Conservation (phyloP, 2,113 vertebrate species). For the Gorsachius goisagi region DNA sequence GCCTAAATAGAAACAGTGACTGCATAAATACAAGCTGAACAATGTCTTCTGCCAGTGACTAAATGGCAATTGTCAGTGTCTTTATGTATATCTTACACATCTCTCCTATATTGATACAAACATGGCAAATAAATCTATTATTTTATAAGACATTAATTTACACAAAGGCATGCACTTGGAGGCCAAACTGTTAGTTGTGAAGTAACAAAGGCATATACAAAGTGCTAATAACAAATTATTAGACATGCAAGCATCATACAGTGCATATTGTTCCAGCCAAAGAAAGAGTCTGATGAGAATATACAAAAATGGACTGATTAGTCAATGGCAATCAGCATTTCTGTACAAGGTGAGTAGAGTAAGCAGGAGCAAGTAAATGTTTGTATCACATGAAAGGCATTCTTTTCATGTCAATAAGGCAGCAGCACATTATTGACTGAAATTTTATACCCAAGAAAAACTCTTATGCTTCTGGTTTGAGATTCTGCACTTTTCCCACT, state of each 20-base stretch:
- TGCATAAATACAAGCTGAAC: conserved; percentile 16
- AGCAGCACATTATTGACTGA: conserved; percentile 59
- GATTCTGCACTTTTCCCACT: conserved; percentile 44
- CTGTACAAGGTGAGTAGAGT: conserved; percentile 62
- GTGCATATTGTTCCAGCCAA: conserved; percentile 81
- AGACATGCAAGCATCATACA: conserved; percentile 80
- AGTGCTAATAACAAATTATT: conserved; percentile 71
- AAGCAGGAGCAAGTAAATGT: conserved; percentile 63
- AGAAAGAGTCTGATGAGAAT: conserved; percentile 77
- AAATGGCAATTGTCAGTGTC: background rate
- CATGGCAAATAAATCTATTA: conserved; percentile 31
- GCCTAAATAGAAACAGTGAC: conserved; percentile 37
- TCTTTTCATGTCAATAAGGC: conserved; percentile 53
- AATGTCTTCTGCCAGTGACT: conserved; percentile 39
- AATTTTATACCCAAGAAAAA: conserved; percentile 61
- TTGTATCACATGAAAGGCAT: conserved; percentile 49
- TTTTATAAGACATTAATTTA: conserved; percentile 49
- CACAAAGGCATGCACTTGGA: conserved; percentile 76
- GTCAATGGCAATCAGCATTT: conserved; percentile 65
- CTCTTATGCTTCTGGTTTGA: conserved; percentile 18
- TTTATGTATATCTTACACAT: background rate
- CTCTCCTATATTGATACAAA: conserved; percentile 46
- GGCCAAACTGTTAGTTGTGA: conserved; percentile 77
- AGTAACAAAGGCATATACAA: conserved; percentile 74
- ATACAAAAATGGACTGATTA: conserved; percentile 78